Conservation (phyloP, 1,140 invertebrate species). For the Grapholita molesta region DNA sequence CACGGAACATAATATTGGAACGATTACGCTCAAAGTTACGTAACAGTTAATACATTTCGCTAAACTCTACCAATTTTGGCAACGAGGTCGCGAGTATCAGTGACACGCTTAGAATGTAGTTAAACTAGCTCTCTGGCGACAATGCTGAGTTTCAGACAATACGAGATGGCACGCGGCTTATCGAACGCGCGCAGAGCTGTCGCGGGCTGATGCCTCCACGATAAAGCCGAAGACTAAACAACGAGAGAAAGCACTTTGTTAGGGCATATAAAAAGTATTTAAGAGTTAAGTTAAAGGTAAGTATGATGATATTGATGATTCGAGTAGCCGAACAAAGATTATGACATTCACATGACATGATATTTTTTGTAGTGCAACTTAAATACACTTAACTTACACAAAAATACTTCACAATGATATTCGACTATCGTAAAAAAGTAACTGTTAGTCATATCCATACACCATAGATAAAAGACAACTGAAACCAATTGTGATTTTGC, state of each 20-base stretch:
- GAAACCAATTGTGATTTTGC: too few relatives aligned
- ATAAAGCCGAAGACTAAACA: not conserved
- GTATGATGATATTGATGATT: too few relatives aligned
- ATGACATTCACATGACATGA: too few relatives aligned
- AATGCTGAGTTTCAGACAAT: not conserved
- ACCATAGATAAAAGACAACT: too few relatives aligned
- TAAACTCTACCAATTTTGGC: constrained; percentile 5
- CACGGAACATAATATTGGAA: not conserved
- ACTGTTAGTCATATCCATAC: too few relatives aligned
- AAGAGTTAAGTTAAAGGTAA: too few relatives aligned
- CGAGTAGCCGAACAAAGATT: too few relatives aligned
- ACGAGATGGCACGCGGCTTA: not conserved
- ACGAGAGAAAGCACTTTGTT: not conserved
- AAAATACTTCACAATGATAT: too few relatives aligned
- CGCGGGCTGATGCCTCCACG: not conserved
- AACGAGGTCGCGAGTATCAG: constrained; percentile 6
- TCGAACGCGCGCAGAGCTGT: not conserved
- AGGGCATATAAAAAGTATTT: too few relatives aligned
- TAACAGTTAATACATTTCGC: not conserved
- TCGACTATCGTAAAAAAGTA: too few relatives aligned
- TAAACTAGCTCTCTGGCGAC: not conserved
- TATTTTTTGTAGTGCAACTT: too few relatives aligned
- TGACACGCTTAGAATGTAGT: constrained; percentile 6
- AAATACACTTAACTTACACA: too few relatives aligned
- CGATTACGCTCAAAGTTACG: not conserved